phyloP scores from a whole-genome alignment of 2,888 invertebrate genomes.

The Xestia xanthographa region DNA sequence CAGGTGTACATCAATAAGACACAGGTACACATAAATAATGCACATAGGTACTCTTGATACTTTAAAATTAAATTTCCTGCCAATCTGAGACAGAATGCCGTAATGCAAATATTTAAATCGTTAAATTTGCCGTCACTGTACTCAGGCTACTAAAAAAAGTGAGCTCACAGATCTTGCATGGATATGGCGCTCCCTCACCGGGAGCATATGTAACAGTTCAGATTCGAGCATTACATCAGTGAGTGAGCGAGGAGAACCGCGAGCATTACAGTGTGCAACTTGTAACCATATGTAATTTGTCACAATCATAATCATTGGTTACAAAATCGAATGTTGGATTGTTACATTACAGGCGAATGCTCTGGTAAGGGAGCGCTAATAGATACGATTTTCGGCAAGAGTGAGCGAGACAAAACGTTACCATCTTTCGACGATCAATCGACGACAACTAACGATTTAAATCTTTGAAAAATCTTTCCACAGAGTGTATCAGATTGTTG shows the following conservation, averaged over 20 bases:
- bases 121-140: background rate
- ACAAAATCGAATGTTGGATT: background rate
- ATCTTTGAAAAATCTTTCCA: background rate
- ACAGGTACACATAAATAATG: constrained; percentile 41
- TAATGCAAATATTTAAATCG: constrained; percentile 5
- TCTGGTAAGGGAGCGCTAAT: background rate
- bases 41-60: constrained; percentile 18
- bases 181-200: background rate
- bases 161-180: background rate
- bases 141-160: background rate
- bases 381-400: background rate
- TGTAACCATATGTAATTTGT: background rate
- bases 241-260: background rate
- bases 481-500: constrained; percentile 21
- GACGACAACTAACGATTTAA: background rate
- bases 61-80: constrained; percentile 30
- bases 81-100: constrained; percentile 28
- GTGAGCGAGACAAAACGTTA: background rate
- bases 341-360: background rate
- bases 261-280: background rate
- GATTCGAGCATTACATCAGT: background rate
- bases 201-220: background rate
- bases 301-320: background rate
- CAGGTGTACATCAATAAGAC: constrained; percentile 36
- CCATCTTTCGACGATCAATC: background rate